These are phyloP conservation scores for Cisticola juncidis DNA, from an alignment of 2,113 vertebrate species.

Conservation along the genomic window DNA sequence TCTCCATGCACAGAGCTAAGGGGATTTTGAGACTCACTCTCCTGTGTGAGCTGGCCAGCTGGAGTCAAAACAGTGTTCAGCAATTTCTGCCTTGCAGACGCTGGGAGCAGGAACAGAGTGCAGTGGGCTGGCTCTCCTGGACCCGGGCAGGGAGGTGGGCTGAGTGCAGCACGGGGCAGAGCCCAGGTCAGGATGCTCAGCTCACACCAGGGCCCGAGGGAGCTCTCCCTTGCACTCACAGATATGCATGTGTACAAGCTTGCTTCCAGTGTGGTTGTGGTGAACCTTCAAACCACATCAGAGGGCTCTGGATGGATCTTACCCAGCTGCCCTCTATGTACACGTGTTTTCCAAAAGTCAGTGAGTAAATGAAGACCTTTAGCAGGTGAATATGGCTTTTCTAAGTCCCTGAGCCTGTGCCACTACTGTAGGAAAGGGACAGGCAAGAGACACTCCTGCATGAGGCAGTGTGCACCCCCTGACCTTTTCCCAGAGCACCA, in stretches of 20 bases:
- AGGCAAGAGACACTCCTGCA: neutral
- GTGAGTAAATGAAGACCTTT: neutral
- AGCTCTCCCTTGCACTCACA: neutral
- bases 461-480: neutral
- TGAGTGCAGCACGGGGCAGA: neutral
- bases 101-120: neutral
- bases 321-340: neutral
- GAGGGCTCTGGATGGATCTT: neutral
- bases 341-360: neutral
- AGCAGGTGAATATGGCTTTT: neutral
- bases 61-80: neutral
- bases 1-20: neutral
- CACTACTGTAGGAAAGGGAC: fast-evolving
- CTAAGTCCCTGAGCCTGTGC: neutral
- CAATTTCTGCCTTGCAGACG: neutral
- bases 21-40: neutral
- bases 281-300: neutral
- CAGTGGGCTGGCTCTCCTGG: neutral
- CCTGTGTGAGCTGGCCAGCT: neutral
- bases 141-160: neutral
- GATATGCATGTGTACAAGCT: fast-evolving
- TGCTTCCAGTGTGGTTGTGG: neutral
- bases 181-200: neutral
- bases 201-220: neutral
- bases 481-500: neutral